Conservation (phyloP, 64 coral and sea anemone species). For the Pachyseris speciosa region DNA sequence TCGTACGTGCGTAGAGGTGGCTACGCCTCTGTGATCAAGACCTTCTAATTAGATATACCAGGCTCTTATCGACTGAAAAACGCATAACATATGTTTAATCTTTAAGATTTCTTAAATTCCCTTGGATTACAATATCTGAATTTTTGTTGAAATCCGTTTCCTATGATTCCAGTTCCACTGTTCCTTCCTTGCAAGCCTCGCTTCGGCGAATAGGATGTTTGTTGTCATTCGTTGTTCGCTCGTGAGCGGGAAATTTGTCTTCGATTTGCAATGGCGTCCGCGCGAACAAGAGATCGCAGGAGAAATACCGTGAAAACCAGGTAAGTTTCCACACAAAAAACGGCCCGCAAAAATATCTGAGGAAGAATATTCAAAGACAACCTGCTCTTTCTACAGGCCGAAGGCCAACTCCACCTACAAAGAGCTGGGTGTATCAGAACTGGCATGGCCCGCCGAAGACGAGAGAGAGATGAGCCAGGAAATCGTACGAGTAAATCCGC, state of each 20-base stretch:
- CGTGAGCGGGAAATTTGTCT: conserved; percentile 45
- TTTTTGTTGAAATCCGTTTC: not conserved
- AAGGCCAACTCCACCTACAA: not conserved
- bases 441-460: conserved; percentile 83
- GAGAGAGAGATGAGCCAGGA: conserved; percentile 74
- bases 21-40: too few species aligned
- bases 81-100: too few species aligned
- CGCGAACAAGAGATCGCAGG: conserved; percentile 4
- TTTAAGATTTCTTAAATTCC: too few species aligned
- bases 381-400: not conserved
- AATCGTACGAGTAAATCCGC: not conserved
- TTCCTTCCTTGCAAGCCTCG: not conserved
- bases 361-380: not conserved
- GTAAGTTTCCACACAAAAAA: not conserved
- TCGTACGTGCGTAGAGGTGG: too few species aligned
- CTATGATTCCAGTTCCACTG: not conserved
- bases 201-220: not conserved
- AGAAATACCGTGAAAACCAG: not conserved
- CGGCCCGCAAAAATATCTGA: not conserved
- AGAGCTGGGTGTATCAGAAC: conserved; percentile 74
- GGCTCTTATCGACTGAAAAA: too few species aligned
- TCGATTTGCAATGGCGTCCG: conserved; percentile 24
- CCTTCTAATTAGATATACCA: too few species aligned
- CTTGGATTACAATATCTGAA: too few species aligned
- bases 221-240: not conserved